Evolutionary conservation across 2,888 invertebrate genomes (phyloP).

Genomic region (Cephus pulcher): DNA sequence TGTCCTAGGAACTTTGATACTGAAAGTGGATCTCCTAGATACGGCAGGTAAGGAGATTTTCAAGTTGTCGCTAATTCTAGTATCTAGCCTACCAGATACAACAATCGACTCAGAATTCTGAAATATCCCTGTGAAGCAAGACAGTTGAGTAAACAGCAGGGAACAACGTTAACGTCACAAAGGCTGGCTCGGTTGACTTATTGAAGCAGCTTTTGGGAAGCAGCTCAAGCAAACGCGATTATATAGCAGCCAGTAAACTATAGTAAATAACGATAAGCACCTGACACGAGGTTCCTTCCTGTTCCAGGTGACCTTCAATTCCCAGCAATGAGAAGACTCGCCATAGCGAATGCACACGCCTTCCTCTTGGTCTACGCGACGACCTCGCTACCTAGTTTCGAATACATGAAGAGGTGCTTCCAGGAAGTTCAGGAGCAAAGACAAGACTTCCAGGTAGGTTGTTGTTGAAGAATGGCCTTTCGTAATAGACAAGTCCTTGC

Average conservation of each 20-base stretch:
- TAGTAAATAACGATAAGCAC: background rate
- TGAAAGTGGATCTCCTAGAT: slow-evolving; percentile 72
- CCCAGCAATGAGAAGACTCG: slow-evolving; percentile 89
- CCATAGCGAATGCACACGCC: slow-evolving; percentile 89
- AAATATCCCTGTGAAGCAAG: background rate
- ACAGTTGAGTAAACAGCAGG: background rate
- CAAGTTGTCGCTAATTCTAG: background rate
- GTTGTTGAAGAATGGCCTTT: background rate
- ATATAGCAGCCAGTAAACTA: background rate
- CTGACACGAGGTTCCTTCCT: slow-evolving; percentile 6
- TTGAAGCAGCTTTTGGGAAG: background rate
- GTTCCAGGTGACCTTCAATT: slow-evolving; percentile 84
- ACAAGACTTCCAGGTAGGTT: slow-evolving; percentile 74
- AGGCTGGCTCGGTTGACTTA: background rate
- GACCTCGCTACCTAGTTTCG: slow-evolving; percentile 80
- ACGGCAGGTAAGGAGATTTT: slow-evolving; percentile 54
- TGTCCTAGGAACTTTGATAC: slow-evolving; percentile 78
- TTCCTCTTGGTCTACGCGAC: slow-evolving; percentile 88
- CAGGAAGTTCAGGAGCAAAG: slow-evolving; percentile 87
- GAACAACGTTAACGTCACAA: background rate
- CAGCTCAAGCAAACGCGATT: background rate
- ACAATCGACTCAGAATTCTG: background rate
- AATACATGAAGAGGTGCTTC: slow-evolving; percentile 79
- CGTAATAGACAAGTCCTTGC: background rate
- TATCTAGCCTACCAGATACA: background rate